These are phyloP conservation scores for Dysidea cf. avara DNA, from an alignment of 37 sponge, comb jelly and placozoan species.

Conservation along the genomic window DNA sequence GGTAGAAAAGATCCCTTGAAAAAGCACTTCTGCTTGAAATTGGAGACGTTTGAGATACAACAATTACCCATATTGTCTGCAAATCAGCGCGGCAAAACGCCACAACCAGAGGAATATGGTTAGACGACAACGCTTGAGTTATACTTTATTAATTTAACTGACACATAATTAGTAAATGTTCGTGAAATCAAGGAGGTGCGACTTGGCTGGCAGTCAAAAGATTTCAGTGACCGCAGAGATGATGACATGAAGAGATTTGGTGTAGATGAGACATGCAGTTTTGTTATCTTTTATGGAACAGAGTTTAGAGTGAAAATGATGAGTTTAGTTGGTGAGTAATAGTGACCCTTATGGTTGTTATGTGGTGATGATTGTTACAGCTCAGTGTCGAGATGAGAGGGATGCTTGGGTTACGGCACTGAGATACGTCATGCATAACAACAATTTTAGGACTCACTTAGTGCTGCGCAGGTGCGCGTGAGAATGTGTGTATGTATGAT, in stretches of 20 bases:
- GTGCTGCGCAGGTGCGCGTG: conserved; percentile 51
- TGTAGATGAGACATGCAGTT: conserved; percentile 50
- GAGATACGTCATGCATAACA: conserved; percentile 53
- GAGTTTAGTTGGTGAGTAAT: conserved; percentile 76
- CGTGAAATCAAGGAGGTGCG: conserved; percentile 81
- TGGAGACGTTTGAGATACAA: conserved; percentile 72
- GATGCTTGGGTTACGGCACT: conserved; percentile 81
- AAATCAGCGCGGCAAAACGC: conserved; percentile 5
- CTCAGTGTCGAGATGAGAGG: conserved; percentile 73
- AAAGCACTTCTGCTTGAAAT: conserved; percentile 55
- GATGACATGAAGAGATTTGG: conserved; percentile 62
- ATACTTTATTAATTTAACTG: not conserved
- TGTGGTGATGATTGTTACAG: conserved; percentile 36
- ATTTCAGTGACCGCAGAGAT: conserved; percentile 54
- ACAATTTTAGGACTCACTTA: conserved; percentile 62
- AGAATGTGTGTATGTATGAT: conserved; percentile 27
- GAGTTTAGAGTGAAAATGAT: conserved; percentile 87
- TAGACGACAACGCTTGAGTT: not conserved
- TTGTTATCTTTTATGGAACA: conserved; percentile 72
- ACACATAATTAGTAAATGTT: conserved; percentile 62
- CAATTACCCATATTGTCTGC: conserved; percentile 53
- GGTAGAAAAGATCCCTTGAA: conserved; percentile 51
- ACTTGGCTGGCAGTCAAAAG: conserved; percentile 56
- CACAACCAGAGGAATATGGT: conserved; percentile 30
- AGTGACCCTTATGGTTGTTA: not conserved